Base-by-base conservation (phyloP, 2,888 invertebrate species). In the Caenorhabditis sp. region DNA sequence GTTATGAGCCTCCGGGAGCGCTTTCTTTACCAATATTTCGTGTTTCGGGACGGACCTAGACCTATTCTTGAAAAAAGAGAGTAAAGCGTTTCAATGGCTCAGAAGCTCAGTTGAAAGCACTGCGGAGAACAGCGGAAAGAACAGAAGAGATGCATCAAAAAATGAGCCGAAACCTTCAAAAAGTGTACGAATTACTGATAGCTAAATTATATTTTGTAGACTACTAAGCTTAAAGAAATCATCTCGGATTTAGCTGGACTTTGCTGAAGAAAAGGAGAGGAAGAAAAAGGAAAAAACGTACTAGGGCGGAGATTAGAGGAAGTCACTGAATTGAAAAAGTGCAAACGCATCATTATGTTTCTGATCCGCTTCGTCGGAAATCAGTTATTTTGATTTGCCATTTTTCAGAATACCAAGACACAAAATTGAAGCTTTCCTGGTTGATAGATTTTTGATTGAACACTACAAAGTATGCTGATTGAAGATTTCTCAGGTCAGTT, bases 321-420 rank as follows among this genome's bases (percentile, higher is more conserved):
- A 62, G 44, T 26, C 56, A 32, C 11, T 56, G 56, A 24, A 26
- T 65, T 58, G 22, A 40, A 50, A 65, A 76, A 76, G 76, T 67
- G 61, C 76, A 67, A 6, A 32, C 58, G 22, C 13, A 28, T 67
- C 55, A 74, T 53, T 53, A 67, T 51, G 20, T 50, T 58, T 26
- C 24, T 74, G n/a, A 65, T 74, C 65, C 76, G 67, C 67, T 61
- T 76, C n/a, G 22, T 13, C 13, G 40, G 11, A 2, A 13, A 40
- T 72, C 56, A 55, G 22, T 18, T n/a, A n/a, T n/a, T n/a, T n/a
- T n/a, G n/a, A n/a, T n/a, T n/a, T n/a, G n/a, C n/a, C n/a, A n/a
- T n/a, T n/a, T n/a, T n/a, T n/a, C n/a, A n/a, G n/a, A n/a, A n/a
- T n/a, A 28, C 20, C 6, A 47, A 11, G 20, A 47, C 47, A 40